Base-by-base conservation (phyloP, 1,140 invertebrate species). In the Caenorhabditis inopinata region DNA sequence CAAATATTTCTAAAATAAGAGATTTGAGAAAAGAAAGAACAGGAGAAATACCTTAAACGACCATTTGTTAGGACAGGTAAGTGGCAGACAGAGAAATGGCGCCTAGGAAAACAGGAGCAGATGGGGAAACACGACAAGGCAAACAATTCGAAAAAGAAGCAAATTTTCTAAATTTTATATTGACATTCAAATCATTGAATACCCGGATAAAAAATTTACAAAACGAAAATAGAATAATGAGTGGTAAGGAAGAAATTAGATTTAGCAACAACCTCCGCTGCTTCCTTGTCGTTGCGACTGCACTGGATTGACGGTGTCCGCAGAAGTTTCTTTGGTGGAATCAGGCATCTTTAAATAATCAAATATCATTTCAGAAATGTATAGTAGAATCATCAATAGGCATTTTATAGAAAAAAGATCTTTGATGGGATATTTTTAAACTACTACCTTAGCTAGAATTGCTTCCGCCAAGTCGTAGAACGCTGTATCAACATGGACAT, bases 391-490 rank as follows among this genome's bases (percentile, higher is more conserved):
- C n/a, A n/a, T n/a, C n/a, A n/a, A n/a, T n/a, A n/a, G n/a, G n/a
- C n/a, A n/a, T n/a, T n/a, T n/a, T n/a, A n/a, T n/a, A n/a, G n/a
- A n/a, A n/a, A n/a, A n/a, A n/a, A n/a, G n/a, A n/a, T n/a, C n/a
- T n/a, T n/a, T n/a, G n/a, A n/a, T n/a, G n/a, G 27, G 12, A 53
- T 0, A 53, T 53, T 25, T 53, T 25, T 0, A 27, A 53, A 53
- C 14, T 12, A n/a, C 38, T 73, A 87, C 90, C 87, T 95, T 96
- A 88, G 95, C 93, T 84, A 96, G 91, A 87, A 99, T 99, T 83
- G 96, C 95, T 91, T 96, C 94, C 74, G 96, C 95, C 87, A 99
- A 90, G 89, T 97, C 95, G 88, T 94, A 95, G 38, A 42, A 42
- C 14, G 38, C 38, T 14, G 5, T 42, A 5, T 42, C 38, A 5